Evolutionary conservation across 2,888 invertebrate species (phyloP).

Genomic region (Tineola bisselliella): DNA sequence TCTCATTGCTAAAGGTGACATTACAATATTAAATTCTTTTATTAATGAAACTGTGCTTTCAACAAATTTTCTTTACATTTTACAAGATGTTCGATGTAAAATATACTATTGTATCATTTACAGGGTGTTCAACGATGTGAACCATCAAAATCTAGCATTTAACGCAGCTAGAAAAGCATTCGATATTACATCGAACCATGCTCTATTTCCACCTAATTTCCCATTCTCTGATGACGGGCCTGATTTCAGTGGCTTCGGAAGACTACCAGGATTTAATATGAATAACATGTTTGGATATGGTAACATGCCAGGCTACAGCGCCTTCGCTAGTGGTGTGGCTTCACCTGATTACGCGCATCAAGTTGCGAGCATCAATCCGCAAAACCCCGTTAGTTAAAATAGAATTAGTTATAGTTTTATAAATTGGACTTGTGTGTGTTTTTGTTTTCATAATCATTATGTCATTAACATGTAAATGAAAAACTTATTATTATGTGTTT

Average conservation of each 20-base stretch:
- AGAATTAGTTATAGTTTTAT: neutral
- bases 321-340: constrained; percentile 62
- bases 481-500: too few species aligned
- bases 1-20: neutral
- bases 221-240: constrained; percentile 26
- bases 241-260: constrained; percentile 21
- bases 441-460: too few species aligned
- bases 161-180: constrained; percentile 50
- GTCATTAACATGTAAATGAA: too few species aligned
- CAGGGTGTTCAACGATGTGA: constrained; percentile 2
- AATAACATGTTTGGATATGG: constrained; percentile 20
- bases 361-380: constrained; percentile 67
- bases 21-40: neutral
- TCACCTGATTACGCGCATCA: constrained; percentile 67
- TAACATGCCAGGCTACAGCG: constrained; percentile 26
- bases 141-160: constrained; percentile 38
- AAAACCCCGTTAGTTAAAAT: constrained; percentile 64
- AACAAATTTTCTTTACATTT: neutral
- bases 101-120: neutral
- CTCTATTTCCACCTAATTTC: constrained; percentile 38
- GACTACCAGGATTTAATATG: constrained; percentile 14
- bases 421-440: neutral
- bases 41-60: neutral
- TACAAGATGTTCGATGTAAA: neutral
- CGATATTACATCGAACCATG: constrained; percentile 42